These are phyloP conservation scores for Sinella curviseta DNA, from an alignment of 1,140 invertebrate genomes.

Conservation along the genomic window DNA sequence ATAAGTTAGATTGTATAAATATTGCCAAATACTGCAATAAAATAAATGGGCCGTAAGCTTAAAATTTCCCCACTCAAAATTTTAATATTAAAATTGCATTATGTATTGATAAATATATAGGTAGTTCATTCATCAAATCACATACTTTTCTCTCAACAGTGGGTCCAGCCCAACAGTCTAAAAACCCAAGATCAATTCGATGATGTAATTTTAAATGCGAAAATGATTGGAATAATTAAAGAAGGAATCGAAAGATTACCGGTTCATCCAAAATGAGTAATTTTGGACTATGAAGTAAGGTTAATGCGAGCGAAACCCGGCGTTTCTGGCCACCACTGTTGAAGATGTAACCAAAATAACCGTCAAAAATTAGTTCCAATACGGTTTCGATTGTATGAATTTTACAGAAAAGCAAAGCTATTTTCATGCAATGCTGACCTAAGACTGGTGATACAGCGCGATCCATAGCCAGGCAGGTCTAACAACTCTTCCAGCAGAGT, in stretches of 20 bases:
- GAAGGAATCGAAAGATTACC: neutral
- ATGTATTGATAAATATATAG: too few species aligned
- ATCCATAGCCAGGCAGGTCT: neutral
- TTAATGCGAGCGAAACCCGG: neutral
- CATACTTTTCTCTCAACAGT: neutral
- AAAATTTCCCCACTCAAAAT: neutral
- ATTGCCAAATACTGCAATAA: neutral
- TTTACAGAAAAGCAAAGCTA: too few species aligned
- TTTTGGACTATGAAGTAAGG: neutral
- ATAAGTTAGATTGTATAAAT: neutral
- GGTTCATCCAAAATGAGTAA: conserved; percentile 12
- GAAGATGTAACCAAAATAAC: neutral
- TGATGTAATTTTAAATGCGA: too few species aligned
- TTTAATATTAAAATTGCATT: neutral
- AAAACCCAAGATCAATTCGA: neutral
- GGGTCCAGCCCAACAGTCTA: conserved; percentile 13
- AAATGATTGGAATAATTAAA: neutral
- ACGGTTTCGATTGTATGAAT: too few species aligned
- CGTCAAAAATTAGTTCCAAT: neutral
- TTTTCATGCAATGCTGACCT: neutral
- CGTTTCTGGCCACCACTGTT: neutral
- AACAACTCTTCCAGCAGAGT: neutral
- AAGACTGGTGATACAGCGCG: neutral
- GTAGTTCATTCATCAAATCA: neutral
- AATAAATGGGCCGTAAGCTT: neutral